Evolutionary conservation across 2,888 invertebrate genomes (phyloP), one percentile per base, ranked within the genome.

Genomic region (Plemyria rubiginata): DNA sequence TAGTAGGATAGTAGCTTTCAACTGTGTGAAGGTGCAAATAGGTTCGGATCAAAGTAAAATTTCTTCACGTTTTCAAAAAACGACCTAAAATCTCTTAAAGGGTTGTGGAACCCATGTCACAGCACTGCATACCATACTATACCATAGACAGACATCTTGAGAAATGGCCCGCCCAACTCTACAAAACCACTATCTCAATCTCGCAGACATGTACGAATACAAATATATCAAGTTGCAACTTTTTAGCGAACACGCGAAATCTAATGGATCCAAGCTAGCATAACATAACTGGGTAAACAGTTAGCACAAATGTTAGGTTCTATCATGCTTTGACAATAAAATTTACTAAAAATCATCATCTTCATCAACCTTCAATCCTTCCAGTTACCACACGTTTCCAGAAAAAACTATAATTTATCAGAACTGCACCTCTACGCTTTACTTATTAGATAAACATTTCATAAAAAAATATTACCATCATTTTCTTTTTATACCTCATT

Each of bases 241-340:
- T 56, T 64, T 60, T 64, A 45, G 45, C 43, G 43, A 55, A 60
- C 50, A 54, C 59, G 54, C 54, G 32, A 60, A 54, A 50, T 56
- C 53, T 62, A 64, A 67, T 70, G 62, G 65, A 64, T 64, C 66
- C 62, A 62, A 67, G 67, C 60, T 62, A 58, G 54, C 57, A 63
- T 65, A 65, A 67, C 60, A 58, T 52, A 57, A 68, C 62, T 55
- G 43, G 43, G 54, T 58, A 43, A 57, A 65, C 49, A 59, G 67
- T 60, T 45, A 57, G 36, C 48, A 46, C 64, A 51, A 66, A 62
- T 61, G 50, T 62, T 67, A 43, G 59, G 56, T 62, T 64, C 51
- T 60, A 65, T 65, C 67, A 71, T 71, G 70, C 64, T 68, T 68
- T 77, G 76, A 79, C 75, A 71, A 50, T 74, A 69, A 45, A 38